Conservation (phyloP, 2,113 vertebrate species). For the Gallinago media region DNA sequence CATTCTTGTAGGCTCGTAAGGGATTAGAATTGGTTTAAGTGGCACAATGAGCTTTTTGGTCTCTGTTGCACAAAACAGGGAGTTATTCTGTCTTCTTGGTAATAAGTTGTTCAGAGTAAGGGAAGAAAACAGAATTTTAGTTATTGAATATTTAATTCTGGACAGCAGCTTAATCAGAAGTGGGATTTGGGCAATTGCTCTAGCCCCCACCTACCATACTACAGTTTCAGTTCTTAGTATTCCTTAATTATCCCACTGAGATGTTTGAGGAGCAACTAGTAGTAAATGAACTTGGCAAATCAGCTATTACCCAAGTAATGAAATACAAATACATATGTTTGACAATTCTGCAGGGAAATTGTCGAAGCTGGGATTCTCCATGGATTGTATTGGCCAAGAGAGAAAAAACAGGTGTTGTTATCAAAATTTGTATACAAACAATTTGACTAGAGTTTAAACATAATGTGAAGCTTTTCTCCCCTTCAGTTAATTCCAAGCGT, state of each 20-base stretch:
- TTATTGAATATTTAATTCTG: constrained; percentile 85
- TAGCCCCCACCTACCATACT: constrained; percentile 75
- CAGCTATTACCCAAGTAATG: constrained; percentile 83
- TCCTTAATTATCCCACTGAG: constrained; percentile 86
- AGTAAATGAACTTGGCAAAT: constrained; percentile 86
- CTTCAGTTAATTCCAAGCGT: constrained; percentile 66
- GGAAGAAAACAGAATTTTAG: constrained; percentile 78
- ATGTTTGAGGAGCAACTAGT: constrained; percentile 83
- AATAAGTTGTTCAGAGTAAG: constrained; percentile 68
- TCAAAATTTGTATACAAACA: constrained; percentile 79
- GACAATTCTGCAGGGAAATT: constrained; percentile 81
- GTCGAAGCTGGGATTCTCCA: constrained; percentile 75
- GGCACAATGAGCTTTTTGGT: constrained; percentile 29
- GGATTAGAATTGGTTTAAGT: constrained; percentile 69
- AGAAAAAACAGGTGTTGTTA: constrained; percentile 83
- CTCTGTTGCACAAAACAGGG: constrained; percentile 66
- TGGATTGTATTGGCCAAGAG: constrained; percentile 77
- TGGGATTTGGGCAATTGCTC: constrained; percentile 82
- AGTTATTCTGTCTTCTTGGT: constrained; percentile 70
- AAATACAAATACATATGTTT: constrained; percentile 88
- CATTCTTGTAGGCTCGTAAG: constrained; percentile 56
- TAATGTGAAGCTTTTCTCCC: constrained; percentile 64
- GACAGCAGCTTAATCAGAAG: constrained; percentile 83
- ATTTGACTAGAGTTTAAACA: constrained; percentile 78
- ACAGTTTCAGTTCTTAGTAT: constrained; percentile 83